Evolutionary conservation across 2,113 vertebrate species (phyloP).

Genomic region (Onychostoma macrolepis): DNA sequence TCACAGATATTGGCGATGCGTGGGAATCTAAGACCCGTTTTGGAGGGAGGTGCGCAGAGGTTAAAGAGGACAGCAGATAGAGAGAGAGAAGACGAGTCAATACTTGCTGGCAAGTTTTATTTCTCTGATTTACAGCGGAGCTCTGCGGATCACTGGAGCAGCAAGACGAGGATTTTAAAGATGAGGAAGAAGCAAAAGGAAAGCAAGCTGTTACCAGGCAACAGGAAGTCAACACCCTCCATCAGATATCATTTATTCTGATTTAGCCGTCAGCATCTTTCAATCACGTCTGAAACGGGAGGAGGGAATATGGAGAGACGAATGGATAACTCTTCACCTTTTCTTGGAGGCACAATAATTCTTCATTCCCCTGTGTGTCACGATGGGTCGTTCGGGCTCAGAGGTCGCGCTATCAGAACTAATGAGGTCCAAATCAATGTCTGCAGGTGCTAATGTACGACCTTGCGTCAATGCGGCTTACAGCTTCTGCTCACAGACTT

Average conservation of each 20-base stretch:
- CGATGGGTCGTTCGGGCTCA: not conserved
- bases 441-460: not conserved
- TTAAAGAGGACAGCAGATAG: slow-evolving; percentile 25
- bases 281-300: not conserved
- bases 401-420: not conserved
- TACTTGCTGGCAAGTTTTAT: slow-evolving; percentile 26
- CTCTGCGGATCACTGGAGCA: not conserved
- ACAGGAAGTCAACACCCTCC: slow-evolving; percentile 32
- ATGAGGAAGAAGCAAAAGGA: slow-evolving; percentile 14
- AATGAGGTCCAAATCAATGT: slow-evolving; percentile 28
- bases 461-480: not conserved
- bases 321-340: not conserved
- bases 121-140: slow-evolving; percentile 22
- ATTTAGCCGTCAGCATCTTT: slow-evolving; percentile 35
- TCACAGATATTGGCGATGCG: not conserved
- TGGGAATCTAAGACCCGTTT: not conserved
- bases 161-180: slow-evolving; percentile 31
- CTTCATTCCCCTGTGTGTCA: slow-evolving; percentile 29
- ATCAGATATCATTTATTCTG: slow-evolving; percentile 39
- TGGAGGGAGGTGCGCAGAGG: not conserved
- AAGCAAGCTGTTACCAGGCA: slow-evolving; percentile 44
- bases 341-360: slow-evolving; percentile 2
- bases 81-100: slow-evolving; percentile 21
- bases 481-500: not conserved
- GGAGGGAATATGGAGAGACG: not conserved